Base-by-base conservation (phyloP, 2,888 invertebrate species). In the Plagodis dolabraria region DNA sequence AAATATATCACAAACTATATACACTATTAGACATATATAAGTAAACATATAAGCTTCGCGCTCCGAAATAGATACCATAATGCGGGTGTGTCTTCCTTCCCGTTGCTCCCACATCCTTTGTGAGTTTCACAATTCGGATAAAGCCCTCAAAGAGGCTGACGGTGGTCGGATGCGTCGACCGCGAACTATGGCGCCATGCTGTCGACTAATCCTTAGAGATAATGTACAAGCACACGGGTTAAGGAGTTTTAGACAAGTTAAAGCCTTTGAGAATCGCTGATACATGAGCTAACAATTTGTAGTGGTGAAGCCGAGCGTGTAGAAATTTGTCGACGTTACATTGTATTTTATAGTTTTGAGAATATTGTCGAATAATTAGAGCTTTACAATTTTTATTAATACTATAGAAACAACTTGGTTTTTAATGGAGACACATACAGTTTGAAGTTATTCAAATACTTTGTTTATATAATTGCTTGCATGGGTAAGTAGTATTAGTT, bases 51-150 rank as follows among this genome's bases (percentile, higher is more conserved):
- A 59, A 51, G 52, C 43, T 40, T 10, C 40, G 11, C 54, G 57
- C 49, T 59, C 36, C 47, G 35, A 53, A 57, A 43, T 51, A 59
- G 60, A 64, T 64, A 66, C 52, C 60, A 47, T 61, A 49, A 57
- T 65, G 62, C 65, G 60, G 63, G 65, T 58, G 57, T 64, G 64
- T 66, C 72, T 79, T 80, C 76, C 76, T 75, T 46, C 67, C 53
- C 47, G 74, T 72, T 46, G 47, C 38, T 64, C 70, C 82, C 83
- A 75, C 81, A 79, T 82, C 83, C 83, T 80, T 74, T 79, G 78
- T 71, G 67, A 74, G 76, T 69, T 70, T 62, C 68, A 74, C 22
- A 77, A 78, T 79, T 78, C 65, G 70, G 68, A 63, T 71, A 67
- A 72, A 70, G 60, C 71, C 65, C 70, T 72, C 72, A 68, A 61